Conservation (phyloP, 2,888 invertebrate genomes). For the Rhimphoctona megacephalus region DNA sequence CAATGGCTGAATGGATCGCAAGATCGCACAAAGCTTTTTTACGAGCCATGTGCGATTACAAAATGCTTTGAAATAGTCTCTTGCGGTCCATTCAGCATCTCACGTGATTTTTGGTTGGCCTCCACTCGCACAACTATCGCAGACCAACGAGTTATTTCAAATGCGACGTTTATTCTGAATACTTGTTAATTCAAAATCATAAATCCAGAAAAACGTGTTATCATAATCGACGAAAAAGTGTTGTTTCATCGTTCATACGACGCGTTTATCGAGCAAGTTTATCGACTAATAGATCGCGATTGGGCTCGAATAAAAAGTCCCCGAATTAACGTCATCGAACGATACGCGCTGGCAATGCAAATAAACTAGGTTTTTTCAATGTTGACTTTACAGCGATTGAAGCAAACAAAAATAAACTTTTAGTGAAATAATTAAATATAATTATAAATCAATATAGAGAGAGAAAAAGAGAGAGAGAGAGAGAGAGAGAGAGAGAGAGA, state of each 20-base stretch:
- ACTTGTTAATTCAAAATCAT: conserved; percentile 4
- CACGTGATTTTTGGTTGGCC: conserved; percentile 78
- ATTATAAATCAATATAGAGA: neutral
- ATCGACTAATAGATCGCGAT: neutral
- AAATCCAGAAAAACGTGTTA: neutral
- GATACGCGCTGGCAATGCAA: neutral
- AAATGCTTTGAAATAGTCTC: neutral
- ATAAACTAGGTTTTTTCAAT: neutral
- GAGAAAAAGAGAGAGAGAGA: neutral
- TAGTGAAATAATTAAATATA: neutral
- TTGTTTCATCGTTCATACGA: neutral
- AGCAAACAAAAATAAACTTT: neutral
- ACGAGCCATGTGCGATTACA: conserved; percentile 3
- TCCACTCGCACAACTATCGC: conserved; percentile 84
- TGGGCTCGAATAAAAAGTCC: neutral
- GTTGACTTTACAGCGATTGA: neutral
- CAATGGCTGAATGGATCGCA: conserved; percentile 80
- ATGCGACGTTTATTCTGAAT: conserved; percentile 18
- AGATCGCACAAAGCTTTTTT: conserved; percentile 18
- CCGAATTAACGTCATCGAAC: neutral
- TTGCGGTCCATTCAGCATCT: conserved; percentile 80
- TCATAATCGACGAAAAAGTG: neutral
- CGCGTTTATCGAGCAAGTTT: neutral
- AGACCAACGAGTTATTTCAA: conserved; percentile 84
- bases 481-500: no score